Evolutionary conservation across 1,140 invertebrate genomes (phyloP).

Genomic region (Drosophila kepulauana): DNA sequence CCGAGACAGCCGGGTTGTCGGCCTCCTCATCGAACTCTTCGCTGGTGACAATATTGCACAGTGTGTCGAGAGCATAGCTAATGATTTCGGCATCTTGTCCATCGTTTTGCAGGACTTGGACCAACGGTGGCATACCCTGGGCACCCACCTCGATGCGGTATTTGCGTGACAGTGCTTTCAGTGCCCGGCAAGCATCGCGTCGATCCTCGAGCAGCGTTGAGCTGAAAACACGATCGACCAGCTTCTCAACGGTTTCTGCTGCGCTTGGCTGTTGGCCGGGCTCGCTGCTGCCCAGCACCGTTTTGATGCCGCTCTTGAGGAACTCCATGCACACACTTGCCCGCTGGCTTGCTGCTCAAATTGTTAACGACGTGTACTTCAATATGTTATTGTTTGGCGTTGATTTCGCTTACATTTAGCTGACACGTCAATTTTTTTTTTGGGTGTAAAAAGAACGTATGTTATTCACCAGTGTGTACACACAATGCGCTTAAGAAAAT

Average conservation of each 20-base stretch:
- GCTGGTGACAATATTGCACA: conserved; percentile 95
- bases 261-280: conserved; percentile 90
- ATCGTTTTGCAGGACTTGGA: conserved; percentile 91
- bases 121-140: conserved; percentile 95
- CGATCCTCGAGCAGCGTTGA: conserved; percentile 97
- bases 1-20: conserved; percentile 87
- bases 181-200: conserved; percentile 97
- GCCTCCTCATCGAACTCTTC: conserved; percentile 94
- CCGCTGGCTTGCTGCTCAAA: background rate
- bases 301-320: conserved; percentile 94
- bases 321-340: conserved; percentile 90
- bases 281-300: conserved; percentile 93
- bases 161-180: conserved; percentile 97
- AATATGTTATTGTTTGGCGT: conserved; percentile 24
- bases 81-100: conserved; percentile 96
- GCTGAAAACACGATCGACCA: conserved; percentile 96
- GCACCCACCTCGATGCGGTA: conserved; percentile 98
- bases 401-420: conserved; percentile 37
- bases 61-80: conserved; percentile 95
- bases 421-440: conserved; percentile 61
- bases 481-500: conserved; percentile 1
- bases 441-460: conserved; percentile 42
- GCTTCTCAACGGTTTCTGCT: conserved; percentile 96
- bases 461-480: conserved; percentile 34
- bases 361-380: conserved; percentile 39